These are phyloP conservation scores for Tenualosa ilisha DNA, from an alignment of 2,797 vertebrate species.

Conservation along the genomic window DNA sequence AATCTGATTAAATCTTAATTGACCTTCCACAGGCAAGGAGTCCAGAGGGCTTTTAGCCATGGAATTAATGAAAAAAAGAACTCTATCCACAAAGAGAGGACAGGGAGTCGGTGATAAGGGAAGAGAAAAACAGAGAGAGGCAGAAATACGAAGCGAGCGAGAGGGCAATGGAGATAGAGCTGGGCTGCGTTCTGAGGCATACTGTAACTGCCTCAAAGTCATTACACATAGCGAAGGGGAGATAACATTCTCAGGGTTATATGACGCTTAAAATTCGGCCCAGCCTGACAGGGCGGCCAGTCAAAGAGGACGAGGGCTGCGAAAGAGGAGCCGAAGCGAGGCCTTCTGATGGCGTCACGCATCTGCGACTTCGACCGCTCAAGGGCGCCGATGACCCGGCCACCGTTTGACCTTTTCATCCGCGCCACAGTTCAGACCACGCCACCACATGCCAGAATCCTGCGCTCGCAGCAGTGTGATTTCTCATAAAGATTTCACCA, in stretches of 20 bases:
- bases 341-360: slow-evolving; percentile 51
- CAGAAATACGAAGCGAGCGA: background rate
- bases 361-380: slow-evolving; percentile 49
- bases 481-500: background rate
- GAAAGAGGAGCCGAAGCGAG: slow-evolving; percentile 41
- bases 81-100: slow-evolving; percentile 7
- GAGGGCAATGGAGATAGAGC: background rate
- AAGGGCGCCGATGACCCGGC: slow-evolving; percentile 61
- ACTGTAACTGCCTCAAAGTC: slow-evolving; percentile 44
- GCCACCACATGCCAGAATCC: background rate
- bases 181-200: slow-evolving; percentile 33
- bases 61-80: slow-evolving; percentile 7
- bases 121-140: background rate
- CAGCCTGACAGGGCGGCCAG: background rate
- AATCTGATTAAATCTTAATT: slow-evolving; percentile 41
- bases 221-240: slow-evolving; percentile 41
- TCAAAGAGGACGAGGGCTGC: background rate
- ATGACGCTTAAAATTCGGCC: slow-evolving; percentile 60
- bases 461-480: background rate
- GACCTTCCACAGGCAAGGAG: slow-evolving; percentile 34
- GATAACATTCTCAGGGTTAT: slow-evolving; percentile 53
- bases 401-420: slow-evolving; percentile 60
- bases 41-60: slow-evolving; percentile 36
- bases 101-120: background rate
- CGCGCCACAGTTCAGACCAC: background rate